Evolutionary conservation across 2,797 vertebrate species (phyloP).

Genomic region (Sebastes iracundus): DNA sequence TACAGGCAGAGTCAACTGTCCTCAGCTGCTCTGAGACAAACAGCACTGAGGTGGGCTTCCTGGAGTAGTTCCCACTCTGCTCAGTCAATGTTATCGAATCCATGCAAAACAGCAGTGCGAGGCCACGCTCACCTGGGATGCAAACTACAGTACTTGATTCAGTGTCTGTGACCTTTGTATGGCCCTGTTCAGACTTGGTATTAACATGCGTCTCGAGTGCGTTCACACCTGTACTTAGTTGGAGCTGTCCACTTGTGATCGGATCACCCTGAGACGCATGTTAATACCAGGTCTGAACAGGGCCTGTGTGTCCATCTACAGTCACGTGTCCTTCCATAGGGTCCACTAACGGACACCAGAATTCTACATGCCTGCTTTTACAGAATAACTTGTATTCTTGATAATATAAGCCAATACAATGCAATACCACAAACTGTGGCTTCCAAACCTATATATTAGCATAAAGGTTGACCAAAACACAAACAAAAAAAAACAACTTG

Average conservation of each 20-base stretch:
- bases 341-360: neutral
- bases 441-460: neutral
- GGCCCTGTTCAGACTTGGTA: too few relatives aligned
- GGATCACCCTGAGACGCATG: too few relatives aligned
- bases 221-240: too few relatives aligned
- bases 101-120: slow-evolving; percentile 38
- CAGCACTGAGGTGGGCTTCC: slow-evolving; percentile 25
- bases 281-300: too few relatives aligned
- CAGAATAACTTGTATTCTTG: neutral
- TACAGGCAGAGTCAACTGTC: slow-evolving; percentile 42
- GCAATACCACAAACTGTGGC: neutral
- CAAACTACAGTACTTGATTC: neutral
- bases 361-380: neutral
- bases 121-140: neutral
- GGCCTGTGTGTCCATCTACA: too few relatives aligned
- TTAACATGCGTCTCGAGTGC: too few relatives aligned
- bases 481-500: too few relatives aligned
- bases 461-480: too few relatives aligned
- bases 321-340: too few relatives aligned
- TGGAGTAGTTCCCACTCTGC: slow-evolving; percentile 15
- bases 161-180: too few relatives aligned
- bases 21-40: neutral
- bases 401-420: neutral
- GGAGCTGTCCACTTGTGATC: too few relatives aligned
- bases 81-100: slow-evolving; percentile 25